Conservation (phyloP, 2,888 invertebrate genomes). For the Platycheirus albimanus region DNA sequence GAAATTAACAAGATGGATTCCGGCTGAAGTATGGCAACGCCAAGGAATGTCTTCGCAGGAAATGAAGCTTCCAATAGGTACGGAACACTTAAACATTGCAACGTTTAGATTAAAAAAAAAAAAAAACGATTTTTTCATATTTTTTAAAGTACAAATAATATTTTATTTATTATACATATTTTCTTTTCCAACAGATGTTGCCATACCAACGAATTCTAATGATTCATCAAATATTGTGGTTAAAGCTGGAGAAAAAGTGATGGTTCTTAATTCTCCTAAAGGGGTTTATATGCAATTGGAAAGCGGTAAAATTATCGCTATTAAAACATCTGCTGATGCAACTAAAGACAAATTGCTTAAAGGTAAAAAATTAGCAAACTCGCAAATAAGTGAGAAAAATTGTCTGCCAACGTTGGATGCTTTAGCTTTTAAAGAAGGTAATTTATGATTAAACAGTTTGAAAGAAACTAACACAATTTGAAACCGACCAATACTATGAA, state of each 20-base stretch:
- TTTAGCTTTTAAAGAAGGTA: slow-evolving; percentile 35
- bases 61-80: slow-evolving; percentile 94
- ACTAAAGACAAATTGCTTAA: slow-evolving; percentile 75
- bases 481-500: no score
- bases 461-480: no score
- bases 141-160: no score
- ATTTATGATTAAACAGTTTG: not conserved
- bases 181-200: slow-evolving; percentile 87
- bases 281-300: slow-evolving; percentile 98
- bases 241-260: slow-evolving; percentile 96
- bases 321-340: slow-evolving; percentile 84
- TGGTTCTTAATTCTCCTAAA: slow-evolving; percentile 96
- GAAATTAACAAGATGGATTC: slow-evolving; percentile 89
- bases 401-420: not conserved
- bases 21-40: slow-evolving; percentile 94
- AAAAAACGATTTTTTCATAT: no score
- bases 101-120: no score
- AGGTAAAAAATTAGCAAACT: slow-evolving; percentile 21
- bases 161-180: no score
- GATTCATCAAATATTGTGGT: slow-evolving; percentile 95
- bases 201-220: slow-evolving; percentile 95
- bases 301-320: slow-evolving; percentile 97
- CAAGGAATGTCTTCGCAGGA: slow-evolving; percentile 98
- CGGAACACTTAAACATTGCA: no score
- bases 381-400: slow-evolving; percentile 23